Evolutionary conservation across 1,140 invertebrate genomes (phyloP), one percentile per base, ranked within the genome.

Genomic region (Pomacea maculata): DNA sequence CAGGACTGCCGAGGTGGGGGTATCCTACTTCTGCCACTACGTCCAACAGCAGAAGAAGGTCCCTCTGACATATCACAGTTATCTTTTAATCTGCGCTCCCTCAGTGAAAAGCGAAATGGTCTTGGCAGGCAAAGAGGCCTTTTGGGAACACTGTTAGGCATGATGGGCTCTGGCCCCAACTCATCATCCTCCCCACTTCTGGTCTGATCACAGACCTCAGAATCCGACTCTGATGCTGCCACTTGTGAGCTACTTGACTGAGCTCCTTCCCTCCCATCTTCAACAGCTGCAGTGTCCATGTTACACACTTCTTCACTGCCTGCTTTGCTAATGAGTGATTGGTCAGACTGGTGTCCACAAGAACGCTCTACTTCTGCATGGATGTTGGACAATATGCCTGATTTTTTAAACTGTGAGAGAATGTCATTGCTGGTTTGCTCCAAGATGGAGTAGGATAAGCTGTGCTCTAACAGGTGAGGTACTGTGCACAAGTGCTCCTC

Each of bases 1-100:
- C 95, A 93, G 14, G 93, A 93, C 84, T 93, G 90, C 84, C 87
- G 83, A 15, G 86, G 78, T 25, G 85, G 79, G 17, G 85, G 85
- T 0, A 67, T 57, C 63, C 79, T 82, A 29, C 65, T 45, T n/a
- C 65, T 68, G 79, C 82, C 82, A 61, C 63, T 25, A 8, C 67
- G 52, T 12, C 70, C 65, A 25, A 73, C 52, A 17, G 76, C 25
- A 14, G 65, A 19, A 77, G 63, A 29, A 5, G 63, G 34, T 45
- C 78, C 82, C 3, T 67, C 52, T 19, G 71, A 70, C 7, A 75
- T 55, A 34, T 54, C 54, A 74, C 72, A 7, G 45, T 2, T 7
- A 68, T 79, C 78, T 34, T 73, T 79, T 29, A 29, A 57, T 45
- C 54, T 34, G 8, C 74, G 74, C 17, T 75, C 74, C 57, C 64